Evolutionary conservation across 2,113 vertebrate genomes (phyloP), one percentile per base, ranked within the genome.

Genomic region (Pelmatolapia mariae): DNA sequence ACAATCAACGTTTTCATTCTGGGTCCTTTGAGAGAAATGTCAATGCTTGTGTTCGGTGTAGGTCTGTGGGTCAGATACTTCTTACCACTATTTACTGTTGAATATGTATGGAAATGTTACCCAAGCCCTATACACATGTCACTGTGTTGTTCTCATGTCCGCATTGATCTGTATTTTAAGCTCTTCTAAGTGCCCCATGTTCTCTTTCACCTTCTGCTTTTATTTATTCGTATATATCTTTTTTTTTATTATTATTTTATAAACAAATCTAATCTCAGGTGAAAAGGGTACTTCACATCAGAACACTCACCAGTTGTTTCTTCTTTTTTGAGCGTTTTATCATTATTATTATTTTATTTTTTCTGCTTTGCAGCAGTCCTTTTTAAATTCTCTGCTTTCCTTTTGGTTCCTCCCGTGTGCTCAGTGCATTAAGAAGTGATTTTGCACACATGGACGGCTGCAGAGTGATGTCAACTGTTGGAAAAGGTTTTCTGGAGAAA

Each of bases 251-350:
- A n/a, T 61, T 13, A 68, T 87, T 89, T 93, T 36, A 82, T 40
- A 91, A 87, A 91, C 9, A 85, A 91, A 85, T 83, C 82, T 88
- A 91, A 91, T 93, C 95, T 95, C 94, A 95, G 94, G 95, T 94
- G 91, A 87, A 89, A 93, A 85, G 43, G 88, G 83, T 91, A 78
- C 66, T 26, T 87, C 50, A 80, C 79, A 91, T 84, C 82, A 88
- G 57, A 50, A 50, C 71, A 76, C 24, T 50, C 71, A 76, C 24
- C 71, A 29, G 71, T 76, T 76, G 45, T 54, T 81, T 73, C 24
- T 29, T 86, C 15, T 29, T 43, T 29, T 82, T 81, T 40, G 56
- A 22, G 29, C 71, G 79, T 22, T 22, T 68, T 38, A 22, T 63
- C 11, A 57, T 26, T 15, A 22, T 4, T 11, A 59, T 29, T 29